Percentiles rank a stretch among this genome's conserved stretches.
Conservation (phyloP, 2,888 invertebrate species). For the Anodontia alba region DNA sequence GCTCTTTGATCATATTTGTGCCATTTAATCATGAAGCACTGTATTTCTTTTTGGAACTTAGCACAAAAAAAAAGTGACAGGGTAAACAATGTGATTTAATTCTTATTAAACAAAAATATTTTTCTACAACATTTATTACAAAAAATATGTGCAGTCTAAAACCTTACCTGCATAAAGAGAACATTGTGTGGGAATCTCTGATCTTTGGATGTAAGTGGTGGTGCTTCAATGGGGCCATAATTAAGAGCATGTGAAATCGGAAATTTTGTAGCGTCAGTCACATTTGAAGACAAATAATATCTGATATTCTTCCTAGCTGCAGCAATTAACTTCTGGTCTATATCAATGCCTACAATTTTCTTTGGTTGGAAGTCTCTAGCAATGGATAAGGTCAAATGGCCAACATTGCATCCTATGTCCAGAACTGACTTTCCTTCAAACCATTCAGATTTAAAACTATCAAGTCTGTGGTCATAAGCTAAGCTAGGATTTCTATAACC, state of each 20-base stretch:
- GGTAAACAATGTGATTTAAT: no score
- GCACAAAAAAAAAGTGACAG: no score
- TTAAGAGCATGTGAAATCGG: conserved; percentile 95
- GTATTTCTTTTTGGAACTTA: no score
- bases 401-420: conserved; percentile 99
- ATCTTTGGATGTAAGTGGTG: conserved; percentile 64
- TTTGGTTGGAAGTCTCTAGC: conserved; percentile 94
- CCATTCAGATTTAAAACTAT: conserved; percentile 92
- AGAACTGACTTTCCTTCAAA: conserved; percentile 96
- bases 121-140: no score
- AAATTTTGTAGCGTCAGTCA: conserved; percentile 86
- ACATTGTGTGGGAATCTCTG: conserved; percentile 94
- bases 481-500: conserved; percentile 95
- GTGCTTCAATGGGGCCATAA: conserved; percentile 91
- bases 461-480: conserved; percentile 91
- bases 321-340: conserved; percentile 94
- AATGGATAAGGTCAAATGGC: conserved; percentile 95
- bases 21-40: no score
- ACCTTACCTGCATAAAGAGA: conserved; percentile 92
- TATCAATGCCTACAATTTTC: conserved; percentile 96
- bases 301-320: conserved; percentile 91
- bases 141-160: no score
- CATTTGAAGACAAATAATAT: conserved; percentile 87
- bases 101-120: no score
- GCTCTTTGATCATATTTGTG: no score